phyloP scores from a whole-genome alignment of 1,140 invertebrate species.

The Lysiphlebus fabarum region DNA sequence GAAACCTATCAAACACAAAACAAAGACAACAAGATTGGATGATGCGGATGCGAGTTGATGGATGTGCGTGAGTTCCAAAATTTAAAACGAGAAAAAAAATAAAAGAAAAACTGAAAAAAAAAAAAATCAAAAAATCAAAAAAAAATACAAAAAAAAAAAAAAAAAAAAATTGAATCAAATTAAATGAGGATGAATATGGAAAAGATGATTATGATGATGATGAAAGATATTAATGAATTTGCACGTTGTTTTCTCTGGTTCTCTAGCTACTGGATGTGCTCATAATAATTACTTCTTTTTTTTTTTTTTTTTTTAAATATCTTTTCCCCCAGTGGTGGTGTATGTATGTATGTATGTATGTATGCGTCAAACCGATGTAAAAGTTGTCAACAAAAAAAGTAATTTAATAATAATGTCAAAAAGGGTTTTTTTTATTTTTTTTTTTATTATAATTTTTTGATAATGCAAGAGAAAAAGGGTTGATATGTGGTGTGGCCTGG shows the following conservation, averaged over 20 bases:
- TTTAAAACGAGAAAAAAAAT: conserved; percentile 22
- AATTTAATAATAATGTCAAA: conserved; percentile 5
- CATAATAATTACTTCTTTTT: not conserved
- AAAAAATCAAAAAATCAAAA: conserved; percentile 5
- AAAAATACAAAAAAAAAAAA: conserved; percentile 11
- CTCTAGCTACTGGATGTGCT: not conserved
- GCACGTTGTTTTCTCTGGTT: conserved; percentile 27
- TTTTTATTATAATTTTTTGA: conserved; percentile 30
- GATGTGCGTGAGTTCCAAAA: conserved; percentile 53
- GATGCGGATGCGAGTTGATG: conserved; percentile 54
- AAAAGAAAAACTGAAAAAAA: not conserved
- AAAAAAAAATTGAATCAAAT: conserved; percentile 15
- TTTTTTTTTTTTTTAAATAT: not conserved
- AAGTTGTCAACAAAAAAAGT: conserved; percentile 1
- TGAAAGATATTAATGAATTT: conserved; percentile 20
- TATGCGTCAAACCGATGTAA: conserved; percentile 1
- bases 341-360: not conserved
- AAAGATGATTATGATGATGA: conserved; percentile 11
- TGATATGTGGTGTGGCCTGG: too few species aligned
- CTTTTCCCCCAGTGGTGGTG: not conserved
- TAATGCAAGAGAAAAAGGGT: conserved; percentile 39
- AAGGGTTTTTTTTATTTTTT: conserved; percentile 13
- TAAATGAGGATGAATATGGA: conserved; percentile 17
- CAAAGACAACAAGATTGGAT: conserved; percentile 57
- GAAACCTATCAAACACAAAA: conserved; percentile 55